Evolutionary conservation across 1,140 invertebrate genomes (phyloP).

Genomic region (Acarapis woodi): DNA sequence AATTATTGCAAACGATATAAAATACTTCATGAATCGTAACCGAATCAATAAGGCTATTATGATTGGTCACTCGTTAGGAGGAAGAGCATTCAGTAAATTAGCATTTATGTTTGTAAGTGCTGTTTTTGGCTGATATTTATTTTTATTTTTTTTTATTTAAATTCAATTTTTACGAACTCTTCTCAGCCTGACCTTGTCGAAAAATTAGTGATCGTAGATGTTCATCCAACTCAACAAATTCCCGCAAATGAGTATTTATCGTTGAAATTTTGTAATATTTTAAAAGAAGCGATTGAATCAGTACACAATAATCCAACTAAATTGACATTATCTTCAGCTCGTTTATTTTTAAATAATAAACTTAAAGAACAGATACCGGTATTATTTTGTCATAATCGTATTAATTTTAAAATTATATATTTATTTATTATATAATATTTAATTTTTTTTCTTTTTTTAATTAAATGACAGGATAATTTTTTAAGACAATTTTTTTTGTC

Average conservation of each 20-base stretch:
- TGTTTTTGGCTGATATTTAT: neutral
- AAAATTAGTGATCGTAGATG: slow-evolving; percentile 3
- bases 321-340: neutral
- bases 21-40: neutral
- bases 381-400: neutral
- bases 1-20: neutral
- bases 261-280: neutral
- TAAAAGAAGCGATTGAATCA: neutral
- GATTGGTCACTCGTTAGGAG: slow-evolving; percentile 2
- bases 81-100: neutral
- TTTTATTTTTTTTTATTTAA: neutral
- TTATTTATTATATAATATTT: neutral
- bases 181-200: slow-evolving; percentile 1
- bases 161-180: neutral
- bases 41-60: neutral
- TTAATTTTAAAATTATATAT: neutral
- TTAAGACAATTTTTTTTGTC: slow-evolving; percentile 2
- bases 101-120: neutral
- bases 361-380: neutral
- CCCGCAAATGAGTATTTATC: neutral
- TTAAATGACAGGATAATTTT: neutral
- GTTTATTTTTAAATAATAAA: neutral
- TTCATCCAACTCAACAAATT: neutral
- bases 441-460: neutral
- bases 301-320: neutral